Evolutionary conservation across 2,888 invertebrate genomes (phyloP), one percentile per base, ranked within the genome.

Genomic region (Macropis europaea): DNA sequence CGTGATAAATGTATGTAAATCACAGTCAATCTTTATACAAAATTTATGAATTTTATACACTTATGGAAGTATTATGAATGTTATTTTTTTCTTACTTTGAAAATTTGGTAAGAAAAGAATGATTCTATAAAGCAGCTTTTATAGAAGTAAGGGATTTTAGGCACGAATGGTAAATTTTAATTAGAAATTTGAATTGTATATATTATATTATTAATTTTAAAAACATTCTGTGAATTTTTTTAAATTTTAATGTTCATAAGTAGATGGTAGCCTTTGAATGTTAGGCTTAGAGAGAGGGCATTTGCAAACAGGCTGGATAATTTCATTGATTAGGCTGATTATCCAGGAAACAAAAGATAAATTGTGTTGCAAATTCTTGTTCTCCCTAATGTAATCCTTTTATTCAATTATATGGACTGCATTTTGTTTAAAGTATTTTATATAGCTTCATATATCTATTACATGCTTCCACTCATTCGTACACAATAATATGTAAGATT

Each of bases 401-500:
- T 36, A 57, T 47, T 61, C 57, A 72, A 62, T 66, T 62, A 57
- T 19, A 34, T 34, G 40, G 32, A 54, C 28, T 42, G 36, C 40
- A 66, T 43, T 76, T 73, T 56, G 40, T 38, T 69, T 45, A 40
- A 30, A 17, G n/a, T 59, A 57, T 11, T 64, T 61, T 38, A 45
- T 59, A 50, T 5, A 42, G 28, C 54, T 30, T 62, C 19, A 54
- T 22, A 32, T 2, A 48, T 50, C 43, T 56, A 30, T 79, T 63
- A 57, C 42, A 68, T 72, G 56, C 63, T 76, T 76, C 79, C 67
- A 72, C 17, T 47, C 19, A 28, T 59, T 61, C 22, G 11, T 52
- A 19, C 40, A 36, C 13, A 19, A 5, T 24, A 26, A 1, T 54
- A 6, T 34, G 28, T 54, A 30, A 36, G 6, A 19, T 11, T 30